A percentile compares a stretch with the other conserved stretches of the same genome.
Evolutionary conservation across 2,113 vertebrate genomes (phyloP).

Genomic region (Fulica atra): DNA sequence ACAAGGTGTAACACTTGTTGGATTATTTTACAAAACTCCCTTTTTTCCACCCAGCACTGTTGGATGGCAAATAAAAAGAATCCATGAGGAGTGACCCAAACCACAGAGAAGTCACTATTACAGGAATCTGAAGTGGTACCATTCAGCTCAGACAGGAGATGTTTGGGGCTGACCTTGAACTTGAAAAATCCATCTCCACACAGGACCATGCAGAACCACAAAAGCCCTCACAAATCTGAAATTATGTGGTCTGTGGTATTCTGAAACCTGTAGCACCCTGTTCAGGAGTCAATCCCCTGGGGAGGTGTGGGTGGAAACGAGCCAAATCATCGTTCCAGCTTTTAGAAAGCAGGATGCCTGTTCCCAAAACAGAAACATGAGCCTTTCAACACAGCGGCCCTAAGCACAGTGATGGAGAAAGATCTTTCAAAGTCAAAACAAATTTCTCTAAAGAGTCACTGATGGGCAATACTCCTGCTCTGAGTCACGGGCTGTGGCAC

Average conservation of each 20-base stretch:
- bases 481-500: rapidly evolving
- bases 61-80: no score
- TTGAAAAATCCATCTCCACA: not conserved
- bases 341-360: not conserved
- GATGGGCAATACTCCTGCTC: rapidly evolving
- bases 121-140: rapidly evolving
- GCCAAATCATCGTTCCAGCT: no score
- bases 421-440: not conserved
- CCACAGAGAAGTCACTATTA: no score
- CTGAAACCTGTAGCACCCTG: no score
- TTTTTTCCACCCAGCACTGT: no score
- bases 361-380: not conserved
- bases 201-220: not conserved
- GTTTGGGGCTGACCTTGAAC: not conserved
- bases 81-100: no score
- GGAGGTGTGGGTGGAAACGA: not conserved
- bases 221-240: not conserved
- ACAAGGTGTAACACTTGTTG: no score
- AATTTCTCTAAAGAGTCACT: not conserved
- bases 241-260: not conserved
- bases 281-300: rapidly evolving
- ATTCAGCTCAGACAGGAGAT: not conserved
- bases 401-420: not conserved
- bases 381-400: not conserved
- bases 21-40: no score